phyloP scores from a whole-genome alignment of 2,888 invertebrate genomes.

The Clunio marinus region DNA sequence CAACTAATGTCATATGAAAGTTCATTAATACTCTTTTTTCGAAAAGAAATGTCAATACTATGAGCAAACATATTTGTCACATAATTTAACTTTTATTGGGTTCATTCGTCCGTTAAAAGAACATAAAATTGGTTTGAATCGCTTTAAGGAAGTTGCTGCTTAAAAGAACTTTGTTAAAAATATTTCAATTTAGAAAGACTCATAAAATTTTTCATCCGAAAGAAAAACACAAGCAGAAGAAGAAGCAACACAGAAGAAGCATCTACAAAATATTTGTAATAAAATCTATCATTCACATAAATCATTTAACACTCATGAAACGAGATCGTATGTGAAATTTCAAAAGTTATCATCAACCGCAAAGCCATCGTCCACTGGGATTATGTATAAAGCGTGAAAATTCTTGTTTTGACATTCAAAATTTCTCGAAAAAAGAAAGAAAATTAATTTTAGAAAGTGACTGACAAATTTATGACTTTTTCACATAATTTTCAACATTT shows the following conservation, averaged over 20 bases:
- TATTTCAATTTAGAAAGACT: no score
- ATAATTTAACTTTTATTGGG: slow-evolving; percentile 38
- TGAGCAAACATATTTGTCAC: slow-evolving; percentile 37
- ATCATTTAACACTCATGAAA: slow-evolving; percentile 26
- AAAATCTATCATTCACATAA: slow-evolving; percentile 24
- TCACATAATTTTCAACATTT: not conserved
- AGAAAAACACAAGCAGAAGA: no score
- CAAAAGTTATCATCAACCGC: no score
- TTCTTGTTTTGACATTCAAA: not conserved
- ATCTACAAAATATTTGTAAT: no score
- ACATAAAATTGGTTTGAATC: slow-evolving; percentile 11
- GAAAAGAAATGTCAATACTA: no score
- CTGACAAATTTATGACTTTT: slow-evolving; percentile 6
- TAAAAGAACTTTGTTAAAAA: not conserved
- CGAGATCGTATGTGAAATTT: no score
- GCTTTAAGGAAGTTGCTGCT: slow-evolving; percentile 15
- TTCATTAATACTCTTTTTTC: no score
- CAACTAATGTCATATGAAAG: no score
- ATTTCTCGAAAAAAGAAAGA: no score
- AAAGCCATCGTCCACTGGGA: slow-evolving; percentile 24
- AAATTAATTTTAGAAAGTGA: not conserved
- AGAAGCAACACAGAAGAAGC: no score
- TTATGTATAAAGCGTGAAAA: no score
- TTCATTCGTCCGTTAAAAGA: not conserved
- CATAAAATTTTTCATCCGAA: no score